Conservation (phyloP, 2,888 invertebrate species). For the Cordilura impudica region DNA sequence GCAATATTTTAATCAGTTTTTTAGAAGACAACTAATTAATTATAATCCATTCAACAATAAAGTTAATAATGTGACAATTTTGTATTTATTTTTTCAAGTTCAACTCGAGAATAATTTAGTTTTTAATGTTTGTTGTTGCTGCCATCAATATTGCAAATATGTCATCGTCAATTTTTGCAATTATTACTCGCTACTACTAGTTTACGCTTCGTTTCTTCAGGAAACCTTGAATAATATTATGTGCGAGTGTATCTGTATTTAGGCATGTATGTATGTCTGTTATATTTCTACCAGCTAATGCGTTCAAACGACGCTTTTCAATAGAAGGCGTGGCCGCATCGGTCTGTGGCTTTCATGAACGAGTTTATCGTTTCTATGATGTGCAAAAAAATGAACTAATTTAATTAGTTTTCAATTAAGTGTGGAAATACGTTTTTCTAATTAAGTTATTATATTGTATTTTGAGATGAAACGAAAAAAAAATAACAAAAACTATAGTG, state of each 20-base stretch:
- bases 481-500: conserved; percentile 12
- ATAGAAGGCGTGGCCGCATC: conserved; percentile 47
- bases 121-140: neutral
- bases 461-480: neutral
- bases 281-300: conserved; percentile 22
- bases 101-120: neutral
- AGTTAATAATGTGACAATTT: conserved; percentile 6
- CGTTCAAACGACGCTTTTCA: conserved; percentile 38
- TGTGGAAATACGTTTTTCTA: conserved; percentile 63
- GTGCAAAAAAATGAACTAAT: conserved; percentile 57
- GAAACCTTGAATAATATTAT: conserved; percentile 50
- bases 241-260: neutral
- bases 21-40: no score
- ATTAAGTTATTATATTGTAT: conserved; percentile 56
- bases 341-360: conserved; percentile 1
- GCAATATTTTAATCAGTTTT: no score
- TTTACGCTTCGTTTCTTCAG: conserved; percentile 55
- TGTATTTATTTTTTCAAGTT: conserved; percentile 47
- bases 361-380: conserved; percentile 7
- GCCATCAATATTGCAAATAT: conserved; percentile 24
- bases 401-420: conserved; percentile 62
- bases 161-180: conserved; percentile 21
- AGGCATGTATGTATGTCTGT: no score
- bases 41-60: no score
- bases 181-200: conserved; percentile 9